Evolutionary conservation across 2,888 invertebrate genomes (phyloP).

Genomic region (Netelia virgata): DNA sequence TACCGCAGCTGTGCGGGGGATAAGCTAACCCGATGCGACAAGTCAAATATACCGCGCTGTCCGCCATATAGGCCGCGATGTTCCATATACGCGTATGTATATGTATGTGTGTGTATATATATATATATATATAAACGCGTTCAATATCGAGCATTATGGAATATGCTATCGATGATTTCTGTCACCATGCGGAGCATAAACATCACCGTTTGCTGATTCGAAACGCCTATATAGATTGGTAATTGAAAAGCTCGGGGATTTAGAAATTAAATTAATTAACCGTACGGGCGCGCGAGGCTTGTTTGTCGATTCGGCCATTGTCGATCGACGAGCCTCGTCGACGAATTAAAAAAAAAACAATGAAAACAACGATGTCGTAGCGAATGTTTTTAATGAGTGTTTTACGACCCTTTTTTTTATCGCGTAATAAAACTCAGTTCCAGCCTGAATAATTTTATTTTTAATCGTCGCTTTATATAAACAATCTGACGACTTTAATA

Average conservation of each 20-base stretch:
- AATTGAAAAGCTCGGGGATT: constrained; percentile 15
- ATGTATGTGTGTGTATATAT: constrained; percentile 13
- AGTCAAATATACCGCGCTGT: constrained; percentile 62
- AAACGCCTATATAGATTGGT: constrained; percentile 3
- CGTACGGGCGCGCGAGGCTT: not conserved
- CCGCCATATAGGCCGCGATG: constrained; percentile 24
- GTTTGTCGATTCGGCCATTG: not conserved
- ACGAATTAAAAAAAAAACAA: not conserved
- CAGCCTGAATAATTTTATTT: no score
- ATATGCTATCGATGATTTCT: constrained; percentile 48
- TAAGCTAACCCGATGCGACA: constrained; percentile 68
- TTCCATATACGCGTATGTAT: constrained; percentile 3
- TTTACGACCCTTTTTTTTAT: no score
- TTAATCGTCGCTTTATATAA: no score
- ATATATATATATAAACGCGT: no score
- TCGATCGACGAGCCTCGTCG: not conserved
- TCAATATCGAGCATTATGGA: constrained; percentile 21
- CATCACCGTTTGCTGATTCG: constrained; percentile 26
- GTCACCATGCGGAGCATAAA: constrained; percentile 11
- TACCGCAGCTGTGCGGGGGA: constrained; percentile 71
- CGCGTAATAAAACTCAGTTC: no score
- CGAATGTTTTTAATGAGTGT: no score
- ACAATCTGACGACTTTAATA: no score
- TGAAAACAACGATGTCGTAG: not conserved
- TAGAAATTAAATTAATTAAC: not conserved